phyloP scores from a whole-genome alignment of 2,113 vertebrate genomes.

The Chaetodon auriga region DNA sequence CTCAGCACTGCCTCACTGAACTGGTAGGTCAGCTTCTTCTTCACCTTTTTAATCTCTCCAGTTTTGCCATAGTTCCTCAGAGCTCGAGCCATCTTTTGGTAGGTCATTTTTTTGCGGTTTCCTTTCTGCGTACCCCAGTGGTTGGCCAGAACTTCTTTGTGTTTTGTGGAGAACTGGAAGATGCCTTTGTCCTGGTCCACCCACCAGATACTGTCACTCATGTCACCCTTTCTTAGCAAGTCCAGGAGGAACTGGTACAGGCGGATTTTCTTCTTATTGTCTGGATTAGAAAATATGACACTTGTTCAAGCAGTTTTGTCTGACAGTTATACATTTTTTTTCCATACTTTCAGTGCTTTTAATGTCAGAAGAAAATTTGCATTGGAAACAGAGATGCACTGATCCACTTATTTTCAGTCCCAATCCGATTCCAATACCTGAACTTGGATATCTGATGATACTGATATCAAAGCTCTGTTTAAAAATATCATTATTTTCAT shows the following conservation, averaged over 20 bases:
- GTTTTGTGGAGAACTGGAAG: constrained; percentile 99
- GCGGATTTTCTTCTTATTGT: constrained; percentile 81
- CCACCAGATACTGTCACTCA: constrained; percentile 85
- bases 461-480: no score
- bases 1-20: constrained; percentile 97
- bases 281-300: constrained; percentile 38
- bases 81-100: constrained; percentile 99
- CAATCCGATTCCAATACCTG: no score
- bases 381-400: background rate
- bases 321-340: background rate
- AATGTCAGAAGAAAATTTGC: background rate
- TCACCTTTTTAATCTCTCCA: constrained; percentile 97
- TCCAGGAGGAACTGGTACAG: constrained; percentile 86
- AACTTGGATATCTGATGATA: no score
- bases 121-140: constrained; percentile 98
- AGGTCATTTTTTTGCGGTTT: constrained; percentile 99
- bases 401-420: no score
- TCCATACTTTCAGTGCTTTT: constrained; percentile 2
- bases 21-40: constrained; percentile 99
- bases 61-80: constrained; percentile 99
- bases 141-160: constrained; percentile 95
- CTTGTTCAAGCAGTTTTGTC: background rate
- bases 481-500: no score
- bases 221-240: constrained; percentile 81
- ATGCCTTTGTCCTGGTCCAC: constrained; percentile 98